Percentiles rank a stretch among this genome's conserved stretches.
Conservation (phyloP, 2,797 vertebrate species). For the Lutjanus argentimaculatus region DNA sequence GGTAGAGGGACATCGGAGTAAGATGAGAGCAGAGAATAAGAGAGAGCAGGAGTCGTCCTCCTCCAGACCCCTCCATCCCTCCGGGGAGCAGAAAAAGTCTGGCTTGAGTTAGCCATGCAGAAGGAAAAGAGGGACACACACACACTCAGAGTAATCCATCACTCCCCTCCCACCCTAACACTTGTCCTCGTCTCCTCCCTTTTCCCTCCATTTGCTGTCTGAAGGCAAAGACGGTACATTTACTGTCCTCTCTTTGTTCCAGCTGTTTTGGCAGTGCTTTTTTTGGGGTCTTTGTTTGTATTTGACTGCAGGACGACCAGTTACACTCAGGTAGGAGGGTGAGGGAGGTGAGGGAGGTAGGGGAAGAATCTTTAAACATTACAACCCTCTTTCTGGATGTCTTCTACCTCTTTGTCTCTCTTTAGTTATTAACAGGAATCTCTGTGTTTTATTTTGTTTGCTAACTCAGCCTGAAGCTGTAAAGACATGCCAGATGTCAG, state of each 20-base stretch:
- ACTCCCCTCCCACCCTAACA: constrained; percentile 41
- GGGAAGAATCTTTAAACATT: background rate
- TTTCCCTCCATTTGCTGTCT: constrained; percentile 52
- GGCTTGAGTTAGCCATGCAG: constrained; percentile 72
- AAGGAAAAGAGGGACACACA: constrained; percentile 54
- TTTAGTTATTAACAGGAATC: background rate
- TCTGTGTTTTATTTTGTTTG: background rate
- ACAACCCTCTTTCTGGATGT: background rate
- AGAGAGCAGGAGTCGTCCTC: constrained; percentile 16
- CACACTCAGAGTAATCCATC: constrained; percentile 46
- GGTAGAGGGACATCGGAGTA: constrained; percentile 19
- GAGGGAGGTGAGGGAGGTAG: background rate
- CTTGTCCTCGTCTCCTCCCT: constrained; percentile 36
- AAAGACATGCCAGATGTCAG: background rate
- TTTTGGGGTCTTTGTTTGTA: background rate
- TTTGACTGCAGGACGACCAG: constrained; percentile 27
- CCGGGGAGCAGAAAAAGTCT: constrained; percentile 70
- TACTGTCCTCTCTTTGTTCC: constrained; percentile 15
- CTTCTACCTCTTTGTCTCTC: background rate
- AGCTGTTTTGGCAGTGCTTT: background rate
- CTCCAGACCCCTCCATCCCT: constrained; percentile 39
- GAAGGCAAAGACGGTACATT: constrained; percentile 40
- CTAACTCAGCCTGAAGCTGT: background rate
- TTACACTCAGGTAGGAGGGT: constrained; percentile 54
- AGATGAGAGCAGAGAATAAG: constrained; percentile 1